phyloP scores from a whole-genome alignment of 2,888 invertebrate species.

The Zygaena filipendulae region DNA sequence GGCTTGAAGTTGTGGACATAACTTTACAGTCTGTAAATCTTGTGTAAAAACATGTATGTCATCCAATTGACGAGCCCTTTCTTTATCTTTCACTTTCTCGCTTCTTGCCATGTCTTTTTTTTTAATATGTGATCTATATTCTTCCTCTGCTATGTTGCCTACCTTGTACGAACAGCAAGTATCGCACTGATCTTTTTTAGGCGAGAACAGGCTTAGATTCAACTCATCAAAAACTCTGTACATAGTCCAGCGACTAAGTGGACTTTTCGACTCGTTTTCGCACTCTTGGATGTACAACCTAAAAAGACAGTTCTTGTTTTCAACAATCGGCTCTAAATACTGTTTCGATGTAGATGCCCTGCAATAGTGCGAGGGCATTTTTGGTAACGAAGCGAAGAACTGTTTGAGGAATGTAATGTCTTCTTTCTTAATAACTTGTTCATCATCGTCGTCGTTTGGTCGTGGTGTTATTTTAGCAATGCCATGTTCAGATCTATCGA shows the following conservation, averaged over 20 bases:
- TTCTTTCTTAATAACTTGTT: not conserved
- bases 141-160: constrained; percentile 4
- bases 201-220: constrained; percentile 1
- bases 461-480: not conserved
- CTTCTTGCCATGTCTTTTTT: constrained; percentile 14
- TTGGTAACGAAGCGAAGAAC: constrained; percentile 7
- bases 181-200: constrained; percentile 15
- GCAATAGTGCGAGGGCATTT: constrained; percentile 19
- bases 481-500: not conserved
- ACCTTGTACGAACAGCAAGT: constrained; percentile 9
- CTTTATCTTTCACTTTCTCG: constrained; percentile 16
- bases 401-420: not conserved
- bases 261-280: not conserved
- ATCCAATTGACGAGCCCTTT: constrained; percentile 1
- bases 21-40: constrained; percentile 10
- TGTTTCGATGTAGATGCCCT: constrained; percentile 12
- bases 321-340: constrained; percentile 14
- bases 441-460: not conserved
- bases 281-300: not conserved
- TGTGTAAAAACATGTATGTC: constrained; percentile 6
- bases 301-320: not conserved
- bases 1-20: constrained; percentile 14
- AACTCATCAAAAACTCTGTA: constrained; percentile 4
- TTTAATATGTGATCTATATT: constrained; percentile 1
- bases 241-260: constrained; percentile 8